Conservation (phyloP, 2,797 vertebrate genomes). For the Parotocinclus haroldoi region DNA sequence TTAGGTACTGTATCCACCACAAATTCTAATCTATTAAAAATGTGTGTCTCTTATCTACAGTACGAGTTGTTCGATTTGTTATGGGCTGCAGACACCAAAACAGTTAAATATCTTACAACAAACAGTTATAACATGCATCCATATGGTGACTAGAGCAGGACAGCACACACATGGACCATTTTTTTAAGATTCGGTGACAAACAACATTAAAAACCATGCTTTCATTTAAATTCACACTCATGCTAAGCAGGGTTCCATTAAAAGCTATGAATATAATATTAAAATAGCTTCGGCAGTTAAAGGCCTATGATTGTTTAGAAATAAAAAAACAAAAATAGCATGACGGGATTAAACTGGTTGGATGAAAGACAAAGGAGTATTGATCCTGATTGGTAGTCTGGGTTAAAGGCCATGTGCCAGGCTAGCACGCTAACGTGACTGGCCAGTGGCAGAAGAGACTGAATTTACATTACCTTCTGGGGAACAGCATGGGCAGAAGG, state of each 20-base stretch:
- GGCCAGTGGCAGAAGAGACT: conserved; percentile 54
- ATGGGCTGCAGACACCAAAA: conserved; percentile 19
- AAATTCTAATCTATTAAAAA: too few species aligned
- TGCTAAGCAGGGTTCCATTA: neutral
- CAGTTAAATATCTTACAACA: conserved; percentile 15
- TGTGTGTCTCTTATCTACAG: too few species aligned
- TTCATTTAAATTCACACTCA: conserved; percentile 51
- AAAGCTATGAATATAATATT: conserved; percentile 14
- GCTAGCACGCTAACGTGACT: conserved; percentile 56
- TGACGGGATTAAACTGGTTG: conserved; percentile 26
- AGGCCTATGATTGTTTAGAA: conserved; percentile 54
- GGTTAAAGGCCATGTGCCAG: conserved; percentile 57
- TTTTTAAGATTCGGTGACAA: conserved; percentile 26
- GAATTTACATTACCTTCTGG: conserved; percentile 94
- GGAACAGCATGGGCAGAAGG: conserved; percentile 98
- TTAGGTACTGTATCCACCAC: too few species aligned
- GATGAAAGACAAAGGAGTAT: conserved; percentile 36
- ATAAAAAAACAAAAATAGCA: conserved; percentile 29
- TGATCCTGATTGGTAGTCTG: conserved; percentile 60
- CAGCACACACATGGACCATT: conserved; percentile 13
- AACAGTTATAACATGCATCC: conserved; percentile 14
- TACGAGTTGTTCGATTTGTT: neutral
- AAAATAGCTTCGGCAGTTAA: neutral
- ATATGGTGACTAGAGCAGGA: conserved; percentile 1
- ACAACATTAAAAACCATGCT: conserved; percentile 60